A percentile compares a stretch with the other conserved stretches of the same genome.
phyloP scores from a whole-genome alignment of 2,888 invertebrate genomes.

The Chymomyza procnemis region DNA sequence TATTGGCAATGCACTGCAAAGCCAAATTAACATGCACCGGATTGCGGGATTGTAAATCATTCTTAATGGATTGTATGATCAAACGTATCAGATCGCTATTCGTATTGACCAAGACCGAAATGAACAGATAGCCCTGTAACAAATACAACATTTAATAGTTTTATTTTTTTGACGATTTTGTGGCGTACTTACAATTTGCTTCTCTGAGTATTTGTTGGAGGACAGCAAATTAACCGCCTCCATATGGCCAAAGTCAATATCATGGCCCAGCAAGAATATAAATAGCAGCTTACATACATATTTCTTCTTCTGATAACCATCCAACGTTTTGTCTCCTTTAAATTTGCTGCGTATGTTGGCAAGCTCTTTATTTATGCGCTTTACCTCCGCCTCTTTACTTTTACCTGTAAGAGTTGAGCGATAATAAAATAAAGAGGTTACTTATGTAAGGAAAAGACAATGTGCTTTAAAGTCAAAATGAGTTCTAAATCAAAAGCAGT shows the following conservation, averaged over 20 bases:
- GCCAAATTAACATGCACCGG: constrained; percentile 99
- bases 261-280: constrained; percentile 99
- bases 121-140: constrained; percentile 97
- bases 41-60: constrained; percentile 96
- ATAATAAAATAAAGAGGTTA: background rate
- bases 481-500: background rate
- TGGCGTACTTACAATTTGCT: constrained; percentile 91
- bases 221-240: constrained; percentile 99
- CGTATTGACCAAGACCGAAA: constrained; percentile 98
- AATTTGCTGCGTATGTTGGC: constrained; percentile 99
- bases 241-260: constrained; percentile 99
- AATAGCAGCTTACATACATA: constrained; percentile 99
- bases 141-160: background rate
- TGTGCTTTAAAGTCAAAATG: background rate
- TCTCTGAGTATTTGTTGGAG: constrained; percentile 99
- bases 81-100: constrained; percentile 99
- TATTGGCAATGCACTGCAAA: constrained; percentile 99
- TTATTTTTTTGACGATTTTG: background rate
- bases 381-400: constrained; percentile 99
- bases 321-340: constrained; percentile 99
- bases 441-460: background rate
- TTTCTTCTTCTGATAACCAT: constrained; percentile 99
- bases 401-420: constrained; percentile 83
- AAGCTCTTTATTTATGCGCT: constrained; percentile 99
- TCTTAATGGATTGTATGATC: constrained; percentile 99